A percentile compares a stretch with the other conserved stretches of the same genome.
These are phyloP conservation scores for Ypsolopha sequella DNA, from an alignment of 2,888 invertebrate species.

Conservation along the genomic window DNA sequence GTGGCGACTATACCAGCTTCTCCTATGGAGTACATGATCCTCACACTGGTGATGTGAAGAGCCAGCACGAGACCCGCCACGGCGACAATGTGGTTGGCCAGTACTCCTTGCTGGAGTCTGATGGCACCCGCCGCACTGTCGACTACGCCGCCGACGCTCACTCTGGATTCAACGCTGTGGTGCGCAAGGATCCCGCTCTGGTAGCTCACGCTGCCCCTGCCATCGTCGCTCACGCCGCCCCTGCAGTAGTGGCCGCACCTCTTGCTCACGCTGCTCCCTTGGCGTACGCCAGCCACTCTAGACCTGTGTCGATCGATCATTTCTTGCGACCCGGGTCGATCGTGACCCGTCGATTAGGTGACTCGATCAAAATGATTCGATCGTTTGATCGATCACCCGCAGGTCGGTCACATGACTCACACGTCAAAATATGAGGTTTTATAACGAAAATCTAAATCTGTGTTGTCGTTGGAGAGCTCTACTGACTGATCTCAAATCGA, in stretches of 20 bases:
- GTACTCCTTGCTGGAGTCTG: slow-evolving; percentile 61
- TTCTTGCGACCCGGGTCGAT: too few species aligned
- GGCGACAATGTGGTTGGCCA: slow-evolving; percentile 58
- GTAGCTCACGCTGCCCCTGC: slow-evolving; percentile 36
- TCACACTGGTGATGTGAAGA: slow-evolving; percentile 48
- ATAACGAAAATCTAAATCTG: too few species aligned
- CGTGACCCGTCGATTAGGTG: too few species aligned
- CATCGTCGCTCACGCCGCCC: slow-evolving; percentile 35
- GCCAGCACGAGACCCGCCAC: slow-evolving; percentile 39
- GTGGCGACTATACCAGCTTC: slow-evolving; percentile 25
- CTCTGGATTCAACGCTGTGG: slow-evolving; percentile 66
- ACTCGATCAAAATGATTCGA: too few species aligned
- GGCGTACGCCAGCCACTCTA: slow-evolving; percentile 1
- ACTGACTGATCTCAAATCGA: too few species aligned
- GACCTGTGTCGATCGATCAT: too few species aligned
- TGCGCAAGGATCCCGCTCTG: slow-evolving; percentile 43
- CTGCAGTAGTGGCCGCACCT: slow-evolving; percentile 26
- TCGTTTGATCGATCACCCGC: too few species aligned
- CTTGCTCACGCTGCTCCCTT: slow-evolving; percentile 7
- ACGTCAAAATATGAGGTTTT: too few species aligned
- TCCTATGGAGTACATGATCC: slow-evolving; percentile 48
- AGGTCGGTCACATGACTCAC: too few species aligned
- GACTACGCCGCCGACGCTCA: slow-evolving; percentile 49
- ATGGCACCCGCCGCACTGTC: slow-evolving; percentile 62
- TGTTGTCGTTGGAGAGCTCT: too few species aligned